Percentiles rank a stretch among this genome's conserved stretches.
These are phyloP conservation scores for Drosophila parthenogenetica DNA, from an alignment of 2,888 invertebrate species.

Conservation along the genomic window DNA sequence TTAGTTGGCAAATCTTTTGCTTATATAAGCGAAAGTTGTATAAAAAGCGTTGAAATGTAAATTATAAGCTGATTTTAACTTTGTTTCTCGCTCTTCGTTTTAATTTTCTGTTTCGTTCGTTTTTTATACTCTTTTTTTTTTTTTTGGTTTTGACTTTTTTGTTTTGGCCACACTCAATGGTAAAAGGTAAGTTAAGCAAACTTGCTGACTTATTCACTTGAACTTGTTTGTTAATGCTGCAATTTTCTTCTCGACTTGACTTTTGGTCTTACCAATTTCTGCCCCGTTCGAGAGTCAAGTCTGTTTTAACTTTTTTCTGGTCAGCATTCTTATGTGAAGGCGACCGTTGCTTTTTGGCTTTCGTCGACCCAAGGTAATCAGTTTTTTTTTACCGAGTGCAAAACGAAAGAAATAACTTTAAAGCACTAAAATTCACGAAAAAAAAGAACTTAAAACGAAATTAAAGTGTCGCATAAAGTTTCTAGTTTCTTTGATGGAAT, in stretches of 20 bases:
- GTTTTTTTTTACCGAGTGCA: conserved; percentile 16
- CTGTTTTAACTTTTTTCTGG: conserved; percentile 41
- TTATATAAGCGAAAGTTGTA: conserved; percentile 78
- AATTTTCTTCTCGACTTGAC: conserved; percentile 63
- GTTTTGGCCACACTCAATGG: conserved; percentile 45
- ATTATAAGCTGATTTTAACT: conserved; percentile 19
- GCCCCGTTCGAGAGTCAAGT: conserved; percentile 42
- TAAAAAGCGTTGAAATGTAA: conserved; percentile 50
- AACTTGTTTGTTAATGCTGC: conserved; percentile 78
- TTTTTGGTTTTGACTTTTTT: conserved; percentile 25
- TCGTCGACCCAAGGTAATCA: conserved; percentile 67
- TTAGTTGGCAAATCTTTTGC: conserved; percentile 64
- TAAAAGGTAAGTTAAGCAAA: conserved; percentile 50
- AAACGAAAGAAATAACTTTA: conserved; percentile 13
- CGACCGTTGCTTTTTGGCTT: conserved; percentile 52
- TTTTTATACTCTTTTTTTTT: conserved; percentile 5
- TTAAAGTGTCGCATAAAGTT: conserved; percentile 6
- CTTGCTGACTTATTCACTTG: conserved; percentile 75
- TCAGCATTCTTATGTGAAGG: conserved; percentile 78
- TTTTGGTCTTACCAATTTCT: conserved; percentile 54
- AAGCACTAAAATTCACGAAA: neutral
- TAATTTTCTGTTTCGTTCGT: neutral
- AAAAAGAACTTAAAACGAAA: conserved; percentile 4
- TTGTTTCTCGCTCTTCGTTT: neutral
- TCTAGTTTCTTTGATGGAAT: conserved; percentile 31